phyloP scores from a whole-genome alignment of 2,888 invertebrate species.

The Agapostemon virescens region DNA sequence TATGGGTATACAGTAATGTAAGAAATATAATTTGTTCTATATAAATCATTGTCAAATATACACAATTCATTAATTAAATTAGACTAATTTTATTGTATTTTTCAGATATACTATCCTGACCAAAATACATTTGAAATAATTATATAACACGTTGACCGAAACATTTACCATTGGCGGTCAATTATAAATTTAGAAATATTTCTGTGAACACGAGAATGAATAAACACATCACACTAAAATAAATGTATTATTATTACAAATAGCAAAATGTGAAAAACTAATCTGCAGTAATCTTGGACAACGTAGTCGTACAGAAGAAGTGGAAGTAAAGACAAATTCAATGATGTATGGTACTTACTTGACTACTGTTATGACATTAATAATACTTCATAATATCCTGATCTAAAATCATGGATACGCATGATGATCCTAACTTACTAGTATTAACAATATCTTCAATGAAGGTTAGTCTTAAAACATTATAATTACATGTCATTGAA shows the following conservation, averaged over 20 bases:
- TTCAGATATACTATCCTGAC: neutral
- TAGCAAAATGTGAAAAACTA: neutral
- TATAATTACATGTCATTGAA: neutral
- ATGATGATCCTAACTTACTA: neutral
- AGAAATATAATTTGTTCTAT: neutral
- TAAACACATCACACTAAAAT: too few species aligned
- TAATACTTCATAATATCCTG: neutral
- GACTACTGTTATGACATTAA: neutral
- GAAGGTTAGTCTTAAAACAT: too few species aligned
- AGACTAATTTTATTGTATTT: neutral
- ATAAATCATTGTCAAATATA: neutral
- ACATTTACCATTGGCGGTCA: neutral
- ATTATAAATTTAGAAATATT: neutral
- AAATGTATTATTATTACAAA: neutral
- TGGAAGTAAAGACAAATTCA: neutral
- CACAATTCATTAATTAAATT: neutral
- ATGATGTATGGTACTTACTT: too few species aligned
- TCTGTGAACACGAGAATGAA: neutral
- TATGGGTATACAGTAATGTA: neutral
- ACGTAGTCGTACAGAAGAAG: neutral
- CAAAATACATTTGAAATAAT: neutral
- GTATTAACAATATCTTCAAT: too few species aligned
- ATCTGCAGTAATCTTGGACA: neutral
- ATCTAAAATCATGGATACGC: too few species aligned
- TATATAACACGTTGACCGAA: constrained; percentile 2